Evolutionary conservation across 1,140 invertebrate genomes (phyloP).

Genomic region (Micrasema minimum): DNA sequence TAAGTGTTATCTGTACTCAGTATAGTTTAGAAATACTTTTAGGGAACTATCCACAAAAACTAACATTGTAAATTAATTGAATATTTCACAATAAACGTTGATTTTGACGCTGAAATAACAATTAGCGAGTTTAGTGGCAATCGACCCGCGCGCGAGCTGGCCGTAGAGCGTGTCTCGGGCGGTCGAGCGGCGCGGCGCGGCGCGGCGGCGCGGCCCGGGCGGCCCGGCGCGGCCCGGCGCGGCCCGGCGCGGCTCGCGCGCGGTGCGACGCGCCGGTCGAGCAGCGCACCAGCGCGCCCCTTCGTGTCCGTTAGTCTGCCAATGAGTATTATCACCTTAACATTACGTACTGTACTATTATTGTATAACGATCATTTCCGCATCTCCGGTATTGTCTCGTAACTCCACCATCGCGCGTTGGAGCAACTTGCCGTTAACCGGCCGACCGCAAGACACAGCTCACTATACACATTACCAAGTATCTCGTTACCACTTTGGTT

Average conservation of each 20-base stretch:
- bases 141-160: constrained; percentile 20
- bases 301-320: constrained; percentile 33
- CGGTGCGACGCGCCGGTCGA: not conserved
- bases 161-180: not conserved
- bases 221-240: not conserved
- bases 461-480: constrained; percentile 45
- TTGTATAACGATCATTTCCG: constrained; percentile 47
- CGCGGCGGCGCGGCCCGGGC: not conserved
- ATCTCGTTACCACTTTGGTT: constrained; percentile 46
- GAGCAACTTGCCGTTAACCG: constrained; percentile 23
- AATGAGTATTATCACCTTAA: constrained; percentile 42
- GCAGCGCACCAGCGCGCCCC: constrained; percentile 23
- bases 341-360: constrained; percentile 47
- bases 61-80: constrained; percentile 52
- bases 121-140: constrained; percentile 36
- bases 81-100: constrained; percentile 38
- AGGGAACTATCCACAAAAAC: constrained; percentile 51
- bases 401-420: constrained; percentile 17
- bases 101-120: constrained; percentile 41
- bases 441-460: constrained; percentile 46
- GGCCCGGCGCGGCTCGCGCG: not conserved
- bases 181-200: not conserved
- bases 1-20: constrained; percentile 62
- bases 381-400: constrained; percentile 46
- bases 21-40: constrained; percentile 58